A percentile compares a stretch with the other conserved stretches of the same genome.
These are phyloP conservation scores for Acomys russatus DNA, from an alignment of 2,797 vertebrate species.

Conservation along the genomic window DNA sequence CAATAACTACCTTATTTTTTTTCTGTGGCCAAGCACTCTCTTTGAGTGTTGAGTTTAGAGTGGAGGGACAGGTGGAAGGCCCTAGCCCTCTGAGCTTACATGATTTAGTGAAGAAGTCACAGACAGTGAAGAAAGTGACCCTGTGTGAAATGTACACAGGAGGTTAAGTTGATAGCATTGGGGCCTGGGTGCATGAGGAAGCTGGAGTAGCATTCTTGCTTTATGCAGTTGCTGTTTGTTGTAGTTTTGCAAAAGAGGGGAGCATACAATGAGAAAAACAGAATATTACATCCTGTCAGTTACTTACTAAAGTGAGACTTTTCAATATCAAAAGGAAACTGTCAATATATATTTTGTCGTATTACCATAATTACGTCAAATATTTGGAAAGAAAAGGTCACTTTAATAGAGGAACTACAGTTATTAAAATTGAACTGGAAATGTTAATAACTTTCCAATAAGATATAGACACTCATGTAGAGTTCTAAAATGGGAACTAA, in stretches of 20 bases:
- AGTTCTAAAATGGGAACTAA: conserved; percentile 68
- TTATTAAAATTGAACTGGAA: conserved; percentile 80
- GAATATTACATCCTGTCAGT: background rate
- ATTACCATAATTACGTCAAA: conserved; percentile 65
- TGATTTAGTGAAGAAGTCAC: background rate
- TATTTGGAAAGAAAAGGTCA: conserved; percentile 79
- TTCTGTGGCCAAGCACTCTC: background rate
- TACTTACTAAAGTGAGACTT: background rate
- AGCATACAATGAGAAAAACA: background rate
- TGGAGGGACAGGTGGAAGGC: background rate
- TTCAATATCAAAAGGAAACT: conserved; percentile 50
- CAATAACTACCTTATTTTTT: background rate
- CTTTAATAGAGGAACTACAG: conserved; percentile 21
- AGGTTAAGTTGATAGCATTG: background rate
- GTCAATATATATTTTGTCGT: conserved; percentile 35
- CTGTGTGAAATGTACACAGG: background rate
- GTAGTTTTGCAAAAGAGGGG: background rate
- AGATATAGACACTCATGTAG: conserved; percentile 52
- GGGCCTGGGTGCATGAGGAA: background rate
- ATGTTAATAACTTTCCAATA: conserved; percentile 77
- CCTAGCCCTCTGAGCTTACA: too few relatives aligned
- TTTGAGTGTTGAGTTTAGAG: background rate
- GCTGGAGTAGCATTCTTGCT: background rate
- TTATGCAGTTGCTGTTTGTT: background rate
- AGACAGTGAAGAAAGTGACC: background rate